Evolutionary conservation across 2,797 vertebrate genomes (phyloP).

Genomic region (Anguilla megastoma): DNA sequence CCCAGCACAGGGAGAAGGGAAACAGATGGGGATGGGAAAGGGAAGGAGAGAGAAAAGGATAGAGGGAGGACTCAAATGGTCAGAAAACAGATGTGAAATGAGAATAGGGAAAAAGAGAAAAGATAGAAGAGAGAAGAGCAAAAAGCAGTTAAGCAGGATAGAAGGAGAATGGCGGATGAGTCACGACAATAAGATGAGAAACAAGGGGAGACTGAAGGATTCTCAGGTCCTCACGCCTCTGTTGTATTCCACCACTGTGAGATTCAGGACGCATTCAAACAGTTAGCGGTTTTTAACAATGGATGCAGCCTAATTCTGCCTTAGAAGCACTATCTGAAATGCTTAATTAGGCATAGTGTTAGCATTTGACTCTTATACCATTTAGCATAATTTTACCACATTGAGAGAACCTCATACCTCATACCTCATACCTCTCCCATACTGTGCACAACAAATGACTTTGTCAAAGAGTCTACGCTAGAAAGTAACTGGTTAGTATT

Average conservation of each 20-base stretch:
- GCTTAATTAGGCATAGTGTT: neutral
- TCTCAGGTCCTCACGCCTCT: neutral
- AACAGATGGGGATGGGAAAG: neutral
- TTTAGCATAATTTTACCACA: neutral
- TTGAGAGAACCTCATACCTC: neutral
- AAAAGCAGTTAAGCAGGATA: neutral
- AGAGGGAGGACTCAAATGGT: neutral
- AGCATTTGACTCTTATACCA: neutral
- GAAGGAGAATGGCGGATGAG: neutral
- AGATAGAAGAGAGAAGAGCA: neutral
- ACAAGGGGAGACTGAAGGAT: neutral
- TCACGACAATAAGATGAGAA: neutral
- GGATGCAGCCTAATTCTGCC: neutral
- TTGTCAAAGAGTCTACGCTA: neutral
- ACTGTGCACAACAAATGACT: neutral
- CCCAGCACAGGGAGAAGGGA: neutral
- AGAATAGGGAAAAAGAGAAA: neutral
- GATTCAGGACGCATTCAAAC: neutral
- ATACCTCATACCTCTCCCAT: neutral
- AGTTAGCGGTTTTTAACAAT: neutral
- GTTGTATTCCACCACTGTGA: neutral
- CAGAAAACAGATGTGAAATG: neutral
- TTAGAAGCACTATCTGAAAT: neutral
- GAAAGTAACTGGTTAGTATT: neutral
- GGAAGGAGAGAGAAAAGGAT: neutral